Evolutionary conservation across 2,797 vertebrate species (phyloP), one percentile per base, ranked within the genome.

Genomic region (Sebastes itinus): DNA sequence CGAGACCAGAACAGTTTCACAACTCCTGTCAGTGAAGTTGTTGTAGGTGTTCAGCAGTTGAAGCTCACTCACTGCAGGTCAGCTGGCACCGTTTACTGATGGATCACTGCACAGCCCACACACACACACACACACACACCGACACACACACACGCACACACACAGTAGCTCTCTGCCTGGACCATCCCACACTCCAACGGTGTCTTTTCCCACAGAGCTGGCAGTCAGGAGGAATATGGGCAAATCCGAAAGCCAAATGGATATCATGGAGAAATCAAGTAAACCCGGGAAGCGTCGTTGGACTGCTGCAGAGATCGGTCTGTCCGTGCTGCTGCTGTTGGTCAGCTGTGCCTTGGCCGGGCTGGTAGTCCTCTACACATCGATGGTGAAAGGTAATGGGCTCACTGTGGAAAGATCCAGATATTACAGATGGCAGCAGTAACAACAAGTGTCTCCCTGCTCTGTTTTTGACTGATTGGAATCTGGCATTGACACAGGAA

Each of bases 161-260:
- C 77, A 88, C 75, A 81, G 72, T 66, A 83, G 78, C 83, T 87
- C 82, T 79, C 63, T 83, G 83, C 84, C 67, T 84, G 78, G 83
- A 89, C 83, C 87, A 87, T 90, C 90, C 89, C 82, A 91, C 89
- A 89, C 89, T 90, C 46, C 72, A 73, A 88, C 42, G 1, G 67
- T 88, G 88, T 88, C 72, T 78, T 82, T 94, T 76, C 81, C 46
- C 67, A 64, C 89, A 92, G 87, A 92, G 88, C 87, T 82, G 79
- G 85, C 83, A 81, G 88, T 91, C 78, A 92, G 89, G 84, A 97
- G 94, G 95, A 93, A 91, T 93, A 98, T 98, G 97, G 97, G 96
- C 94, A 97, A 98, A 95, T 97, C 97, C 2, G 97, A 98, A 94
- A 97, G 97, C 83, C 97, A 97, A 72, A 96, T 96, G 97, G 97